Percentiles rank a stretch among this genome's conserved stretches.
Evolutionary conservation across 2,888 invertebrate genomes (phyloP).

Genomic region (Tinea semifulvella): DNA sequence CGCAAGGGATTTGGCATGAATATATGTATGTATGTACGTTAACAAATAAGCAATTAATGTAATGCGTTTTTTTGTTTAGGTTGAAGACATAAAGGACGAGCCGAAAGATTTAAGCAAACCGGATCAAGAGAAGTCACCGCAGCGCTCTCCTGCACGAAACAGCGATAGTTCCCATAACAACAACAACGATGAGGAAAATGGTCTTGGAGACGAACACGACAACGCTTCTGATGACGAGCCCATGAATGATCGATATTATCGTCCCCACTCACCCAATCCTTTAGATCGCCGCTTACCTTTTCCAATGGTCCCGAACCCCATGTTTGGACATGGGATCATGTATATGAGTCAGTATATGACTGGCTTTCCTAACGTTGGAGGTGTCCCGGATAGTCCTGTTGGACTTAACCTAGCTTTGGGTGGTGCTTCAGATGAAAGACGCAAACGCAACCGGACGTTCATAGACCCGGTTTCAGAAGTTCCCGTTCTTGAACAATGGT

Average conservation of each 20-base stretch:
- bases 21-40: too few relatives aligned
- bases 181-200: constrained; percentile 58
- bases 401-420: constrained; percentile 71
- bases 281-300: constrained; percentile 70
- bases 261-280: constrained; percentile 38
- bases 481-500: constrained; percentile 94
- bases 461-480: constrained; percentile 99
- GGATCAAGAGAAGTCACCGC: constrained; percentile 49
- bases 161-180: constrained; percentile 61
- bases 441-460: constrained; percentile 97
- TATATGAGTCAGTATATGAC: constrained; percentile 90
- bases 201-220: constrained; percentile 59
- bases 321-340: constrained; percentile 91
- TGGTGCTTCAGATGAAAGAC: constrained; percentile 80
- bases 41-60: too few relatives aligned
- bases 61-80: constrained; percentile 30
- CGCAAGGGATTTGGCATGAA: too few relatives aligned
- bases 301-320: constrained; percentile 85
- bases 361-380: constrained; percentile 60
- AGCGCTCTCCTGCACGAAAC: constrained; percentile 63
- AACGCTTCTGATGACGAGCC: constrained; percentile 59
- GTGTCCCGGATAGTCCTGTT: constrained; percentile 65
- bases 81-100: constrained; percentile 65
- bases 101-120: constrained; percentile 55
- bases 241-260: constrained; percentile 50